Conservation (phyloP, 2,888 invertebrate species). For the Lasioglossum oenotherae region DNA sequence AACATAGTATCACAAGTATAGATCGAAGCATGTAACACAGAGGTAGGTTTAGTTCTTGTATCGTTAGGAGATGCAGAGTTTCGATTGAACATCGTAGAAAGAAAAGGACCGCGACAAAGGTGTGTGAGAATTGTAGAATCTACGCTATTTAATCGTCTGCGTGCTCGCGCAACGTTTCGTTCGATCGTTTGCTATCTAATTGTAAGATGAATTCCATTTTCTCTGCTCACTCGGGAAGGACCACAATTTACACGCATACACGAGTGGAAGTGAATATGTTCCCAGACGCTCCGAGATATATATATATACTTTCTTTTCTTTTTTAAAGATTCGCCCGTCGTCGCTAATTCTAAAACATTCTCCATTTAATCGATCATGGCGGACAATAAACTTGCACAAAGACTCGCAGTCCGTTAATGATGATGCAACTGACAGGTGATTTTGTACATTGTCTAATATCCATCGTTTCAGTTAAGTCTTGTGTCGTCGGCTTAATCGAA, state of each 20-base stretch:
- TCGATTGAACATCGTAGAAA: constrained; percentile 6
- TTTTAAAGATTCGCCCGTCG: neutral
- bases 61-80: constrained; percentile 24
- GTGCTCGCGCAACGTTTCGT: neutral
- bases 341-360: neutral
- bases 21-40: constrained; percentile 47
- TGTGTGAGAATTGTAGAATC: neutral
- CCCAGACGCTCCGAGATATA: neutral
- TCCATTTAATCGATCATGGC: neutral
- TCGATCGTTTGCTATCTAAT: neutral
- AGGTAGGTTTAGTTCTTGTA: constrained; percentile 40
- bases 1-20: constrained; percentile 40
- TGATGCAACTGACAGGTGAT: neutral
- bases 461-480: neutral
- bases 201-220: neutral
- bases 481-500: neutral
- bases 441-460: neutral
- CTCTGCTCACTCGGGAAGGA: neutral
- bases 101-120: constrained; percentile 1
- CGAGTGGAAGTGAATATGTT: constrained; percentile 26
- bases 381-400: neutral
- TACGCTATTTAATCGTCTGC: neutral
- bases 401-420: neutral
- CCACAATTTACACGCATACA: constrained; percentile 6
- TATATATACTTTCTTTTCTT: neutral